Conservation (phyloP, 2,888 invertebrate species). For the Dolichomitus sp. region DNA sequence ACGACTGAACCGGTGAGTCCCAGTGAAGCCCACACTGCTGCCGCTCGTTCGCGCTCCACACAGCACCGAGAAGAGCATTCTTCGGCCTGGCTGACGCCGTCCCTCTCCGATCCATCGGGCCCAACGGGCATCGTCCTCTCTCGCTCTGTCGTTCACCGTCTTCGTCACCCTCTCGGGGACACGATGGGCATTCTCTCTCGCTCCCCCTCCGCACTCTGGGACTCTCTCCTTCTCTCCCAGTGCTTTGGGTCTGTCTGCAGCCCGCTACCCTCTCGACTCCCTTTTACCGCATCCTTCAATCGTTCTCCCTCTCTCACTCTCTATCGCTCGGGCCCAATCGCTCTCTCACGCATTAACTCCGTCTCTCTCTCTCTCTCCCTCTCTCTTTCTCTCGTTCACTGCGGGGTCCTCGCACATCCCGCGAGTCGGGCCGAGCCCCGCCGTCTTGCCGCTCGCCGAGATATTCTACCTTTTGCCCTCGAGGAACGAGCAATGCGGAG, state of each 20-base stretch:
- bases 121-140: constrained; percentile 76
- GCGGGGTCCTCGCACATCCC: constrained; percentile 53
- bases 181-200: constrained; percentile 45
- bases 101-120: constrained; percentile 84
- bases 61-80: constrained; percentile 72
- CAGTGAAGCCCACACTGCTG: constrained; percentile 67
- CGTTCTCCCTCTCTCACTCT: constrained; percentile 53
- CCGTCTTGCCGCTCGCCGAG: constrained; percentile 80
- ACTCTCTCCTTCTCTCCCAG: constrained; percentile 23
- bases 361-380: constrained; percentile 37
- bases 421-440: constrained; percentile 40
- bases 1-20: constrained; percentile 80
- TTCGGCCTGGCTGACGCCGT: constrained; percentile 76
- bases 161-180: constrained; percentile 52
- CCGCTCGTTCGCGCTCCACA: constrained; percentile 53
- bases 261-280: constrained; percentile 36
- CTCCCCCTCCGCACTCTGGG: constrained; percentile 64
- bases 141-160: constrained; percentile 66
- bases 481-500: constrained; percentile 86
- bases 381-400: constrained; percentile 42
- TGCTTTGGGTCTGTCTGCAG: constrained; percentile 23
- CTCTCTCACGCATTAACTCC: constrained; percentile 59
- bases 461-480: constrained; percentile 86
- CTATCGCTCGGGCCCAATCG: constrained; percentile 47
- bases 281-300: constrained; percentile 51